A percentile compares a stretch with the other conserved stretches of the same genome.
Conservation (phyloP, 2,888 invertebrate genomes). For the Galeopsomyia nigrocyanea region DNA sequence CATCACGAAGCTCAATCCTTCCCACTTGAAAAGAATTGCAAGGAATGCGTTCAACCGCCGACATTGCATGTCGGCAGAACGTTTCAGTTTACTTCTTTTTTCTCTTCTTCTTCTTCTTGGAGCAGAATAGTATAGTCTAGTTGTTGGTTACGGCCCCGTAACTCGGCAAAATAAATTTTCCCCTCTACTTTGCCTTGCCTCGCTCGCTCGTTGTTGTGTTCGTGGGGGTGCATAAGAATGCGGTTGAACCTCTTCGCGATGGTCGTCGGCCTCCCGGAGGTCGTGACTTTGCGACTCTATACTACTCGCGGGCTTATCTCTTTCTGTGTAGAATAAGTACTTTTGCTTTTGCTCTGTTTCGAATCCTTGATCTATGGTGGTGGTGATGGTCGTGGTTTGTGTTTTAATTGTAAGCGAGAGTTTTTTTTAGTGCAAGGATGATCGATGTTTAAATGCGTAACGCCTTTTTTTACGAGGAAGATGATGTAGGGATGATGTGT, state of each 20-base stretch:
- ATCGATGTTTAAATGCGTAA: too few species aligned
- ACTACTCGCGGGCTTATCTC: background rate
- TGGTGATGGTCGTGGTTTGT: too few species aligned
- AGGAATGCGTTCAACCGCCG: too few species aligned
- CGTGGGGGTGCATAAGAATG: conserved; percentile 48
- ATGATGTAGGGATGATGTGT: too few species aligned
- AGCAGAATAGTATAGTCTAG: background rate
- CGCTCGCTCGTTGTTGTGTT: conserved; percentile 4
- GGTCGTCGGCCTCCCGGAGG: conserved; percentile 34
- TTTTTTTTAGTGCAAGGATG: too few species aligned
- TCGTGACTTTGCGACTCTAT: conserved; percentile 39
- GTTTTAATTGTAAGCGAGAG: too few species aligned
- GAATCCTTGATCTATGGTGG: too few species aligned
- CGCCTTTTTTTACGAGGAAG: too few species aligned
- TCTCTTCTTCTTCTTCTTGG: background rate
- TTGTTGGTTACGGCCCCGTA: conserved; percentile 18
- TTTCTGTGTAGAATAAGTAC: conserved; percentile 1
- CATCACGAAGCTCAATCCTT: too few species aligned
- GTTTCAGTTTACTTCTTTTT: too few species aligned
- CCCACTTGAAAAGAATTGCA: too few species aligned
- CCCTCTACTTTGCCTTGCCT: background rate
- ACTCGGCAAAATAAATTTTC: conserved; percentile 13
- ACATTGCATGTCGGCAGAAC: too few species aligned
- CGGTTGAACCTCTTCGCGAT: conserved; percentile 47
- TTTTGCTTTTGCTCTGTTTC: background rate